Evolutionary conservation across 2,888 invertebrate genomes (phyloP), one percentile per base, ranked within the genome.

Genomic region (Caenorhabditis zanzibari): DNA sequence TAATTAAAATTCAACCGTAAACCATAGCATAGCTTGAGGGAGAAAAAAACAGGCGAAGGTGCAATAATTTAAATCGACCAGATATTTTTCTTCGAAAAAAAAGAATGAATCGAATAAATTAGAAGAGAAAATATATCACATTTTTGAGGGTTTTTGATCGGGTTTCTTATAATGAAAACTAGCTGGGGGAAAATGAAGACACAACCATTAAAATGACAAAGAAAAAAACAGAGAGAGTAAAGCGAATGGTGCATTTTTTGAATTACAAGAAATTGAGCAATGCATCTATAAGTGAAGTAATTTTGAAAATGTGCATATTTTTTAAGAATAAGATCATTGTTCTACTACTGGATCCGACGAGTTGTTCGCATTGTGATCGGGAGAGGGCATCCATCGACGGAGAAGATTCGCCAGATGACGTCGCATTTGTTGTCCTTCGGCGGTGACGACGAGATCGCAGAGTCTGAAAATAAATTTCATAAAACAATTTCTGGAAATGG

Each of bases 361-460:
- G n/a, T 35, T 61, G 10, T 19, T 41, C 22, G 41, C 52, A 35
- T 52, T 61, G n/a, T 28, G 41, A 1, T 14, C n/a, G 5, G 32
- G 12, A 81, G 32, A 6, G n/a, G 63, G 63, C 28, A 44, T 44
- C 63, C 63, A 71, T 24, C 68, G 19, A n/a, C 80, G 79, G n/a
- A 86, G 68, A 0, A 84, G 35, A 22, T 76, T 59, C 22, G 82
- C 79, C 2, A 87, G 71, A 0, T 83, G 71, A 19, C 66, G 35
- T 16, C 87, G 82, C 79, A 88, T 72, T 12, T 32, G 12, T 38
- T 73, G 77, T 0, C 85, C 85, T 75, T 88, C 88, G 24, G 85
- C 87, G 6, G 85, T 85, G 56, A 84, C 84, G 10, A 88, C 84
- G 12, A 88, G 77, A 59, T 88, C 85, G 56, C 88, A 88, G 12